A percentile compares a stretch with the other conserved stretches of the same genome.
Conservation (phyloP, 2,888 invertebrate species). For the Psylliodes chrysocephalus region DNA sequence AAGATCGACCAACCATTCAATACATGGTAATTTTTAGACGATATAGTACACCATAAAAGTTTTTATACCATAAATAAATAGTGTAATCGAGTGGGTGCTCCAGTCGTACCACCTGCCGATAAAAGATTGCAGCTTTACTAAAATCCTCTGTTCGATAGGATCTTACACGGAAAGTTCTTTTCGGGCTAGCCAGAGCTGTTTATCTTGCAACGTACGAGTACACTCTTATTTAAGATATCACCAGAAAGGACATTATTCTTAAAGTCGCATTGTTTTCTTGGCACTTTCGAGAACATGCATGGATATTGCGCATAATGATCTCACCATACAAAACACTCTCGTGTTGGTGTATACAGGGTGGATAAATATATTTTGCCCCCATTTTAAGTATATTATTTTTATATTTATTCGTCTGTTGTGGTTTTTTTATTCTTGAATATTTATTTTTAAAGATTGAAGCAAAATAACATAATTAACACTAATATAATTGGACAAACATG, state of each 20-base stretch:
- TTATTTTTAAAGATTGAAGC: no score
- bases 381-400: no score
- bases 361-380: no score
- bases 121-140: constrained; percentile 55
- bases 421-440: no score
- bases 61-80: constrained; percentile 20
- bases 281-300: constrained; percentile 34
- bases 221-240: constrained; percentile 56
- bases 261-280: constrained; percentile 44
- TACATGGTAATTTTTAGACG: no score
- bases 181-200: constrained; percentile 52
- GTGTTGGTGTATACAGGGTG: constrained; percentile 18
- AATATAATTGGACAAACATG: no score
- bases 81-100: constrained; percentile 49
- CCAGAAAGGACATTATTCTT: constrained; percentile 53
- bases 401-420: no score
- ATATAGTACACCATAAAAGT: not conserved
- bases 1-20: not conserved
- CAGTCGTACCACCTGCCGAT: constrained; percentile 56
- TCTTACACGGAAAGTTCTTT: constrained; percentile 55
- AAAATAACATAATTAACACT: no score
- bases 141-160: constrained; percentile 53
- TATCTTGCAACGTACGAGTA: constrained; percentile 50
- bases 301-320: constrained; percentile 36
- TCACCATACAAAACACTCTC: constrained; percentile 14